A percentile compares a stretch with the other conserved stretches of the same genome.
phyloP scores from a whole-genome alignment of 2,113 vertebrate genomes.

The Sapayoa aenigma region DNA sequence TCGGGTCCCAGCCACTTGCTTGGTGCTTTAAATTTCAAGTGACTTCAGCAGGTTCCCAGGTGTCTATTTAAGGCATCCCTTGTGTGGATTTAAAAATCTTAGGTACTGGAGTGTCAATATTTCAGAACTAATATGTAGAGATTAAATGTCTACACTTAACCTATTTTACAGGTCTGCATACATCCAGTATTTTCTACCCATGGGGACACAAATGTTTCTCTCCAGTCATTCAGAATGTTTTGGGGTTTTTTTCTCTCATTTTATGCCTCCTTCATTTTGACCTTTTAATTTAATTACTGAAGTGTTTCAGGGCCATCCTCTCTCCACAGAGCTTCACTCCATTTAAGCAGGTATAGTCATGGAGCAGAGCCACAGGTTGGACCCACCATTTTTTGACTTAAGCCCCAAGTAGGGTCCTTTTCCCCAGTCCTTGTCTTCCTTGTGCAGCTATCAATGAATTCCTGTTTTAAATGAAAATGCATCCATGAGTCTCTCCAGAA shows the following conservation, averaged over 20 bases:
- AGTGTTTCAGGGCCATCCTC: background rate
- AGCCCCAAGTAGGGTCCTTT: background rate
- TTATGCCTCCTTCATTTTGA: background rate
- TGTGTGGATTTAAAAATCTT: background rate
- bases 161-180: background rate
- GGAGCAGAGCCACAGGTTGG: background rate
- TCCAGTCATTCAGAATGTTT: background rate
- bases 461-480: slow-evolving; percentile 7
- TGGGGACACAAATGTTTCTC: background rate
- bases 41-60: background rate
- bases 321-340: background rate
- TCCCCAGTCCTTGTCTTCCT: background rate
- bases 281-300: background rate
- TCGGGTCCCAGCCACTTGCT: background rate
- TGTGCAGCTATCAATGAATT: background rate
- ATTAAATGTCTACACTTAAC: background rate
- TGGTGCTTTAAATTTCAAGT: background rate
- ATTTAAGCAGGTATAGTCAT: background rate
- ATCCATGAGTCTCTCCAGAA: background rate
- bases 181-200: background rate
- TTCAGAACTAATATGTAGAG: background rate
- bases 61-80: background rate
- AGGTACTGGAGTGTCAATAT: background rate
- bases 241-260: background rate
- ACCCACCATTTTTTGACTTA: background rate